These are phyloP conservation scores for Megathymus violae DNA, from an alignment of 1,140 invertebrate genomes.

Conservation along the genomic window DNA sequence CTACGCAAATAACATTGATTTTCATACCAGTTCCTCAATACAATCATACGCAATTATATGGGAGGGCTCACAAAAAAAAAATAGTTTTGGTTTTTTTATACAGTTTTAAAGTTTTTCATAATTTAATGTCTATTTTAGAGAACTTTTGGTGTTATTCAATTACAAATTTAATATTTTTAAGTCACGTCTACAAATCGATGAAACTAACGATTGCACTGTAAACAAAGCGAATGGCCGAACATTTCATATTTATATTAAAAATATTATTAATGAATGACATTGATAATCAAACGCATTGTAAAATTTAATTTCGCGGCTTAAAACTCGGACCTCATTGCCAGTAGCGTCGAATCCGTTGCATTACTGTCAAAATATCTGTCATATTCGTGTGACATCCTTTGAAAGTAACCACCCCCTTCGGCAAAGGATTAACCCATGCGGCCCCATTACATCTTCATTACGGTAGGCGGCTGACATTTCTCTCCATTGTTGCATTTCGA, in stretches of 20 bases:
- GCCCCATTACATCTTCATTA: slow-evolving; percentile 83
- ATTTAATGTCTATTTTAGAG: too few relatives aligned
- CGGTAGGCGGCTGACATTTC: slow-evolving; percentile 73
- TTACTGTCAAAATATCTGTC: slow-evolving; percentile 83
- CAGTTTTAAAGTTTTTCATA: too few relatives aligned
- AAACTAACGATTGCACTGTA: too few relatives aligned
- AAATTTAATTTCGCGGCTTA: slow-evolving; percentile 40
- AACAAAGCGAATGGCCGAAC: too few relatives aligned
- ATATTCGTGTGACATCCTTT: slow-evolving; percentile 81
- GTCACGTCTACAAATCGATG: too few relatives aligned
- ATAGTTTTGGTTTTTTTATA: too few relatives aligned
- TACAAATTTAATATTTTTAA: too few relatives aligned
- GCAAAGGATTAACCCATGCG: slow-evolving; percentile 70
- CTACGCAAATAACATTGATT: too few relatives aligned
- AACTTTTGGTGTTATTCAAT: too few relatives aligned
- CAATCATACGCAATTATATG: too few relatives aligned
- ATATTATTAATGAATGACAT: neutral
- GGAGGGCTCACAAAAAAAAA: too few relatives aligned
- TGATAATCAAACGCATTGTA: slow-evolving; percentile 53
- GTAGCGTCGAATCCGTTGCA: slow-evolving; percentile 65
- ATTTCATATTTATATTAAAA: neutral
- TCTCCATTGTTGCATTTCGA: slow-evolving; percentile 57
- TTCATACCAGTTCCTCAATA: too few relatives aligned
- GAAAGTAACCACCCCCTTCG: slow-evolving; percentile 73
- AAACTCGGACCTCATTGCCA: slow-evolving; percentile 38